Evolutionary conservation across 2,113 vertebrate species (phyloP).

Genomic region (Leuciscus idus): DNA sequence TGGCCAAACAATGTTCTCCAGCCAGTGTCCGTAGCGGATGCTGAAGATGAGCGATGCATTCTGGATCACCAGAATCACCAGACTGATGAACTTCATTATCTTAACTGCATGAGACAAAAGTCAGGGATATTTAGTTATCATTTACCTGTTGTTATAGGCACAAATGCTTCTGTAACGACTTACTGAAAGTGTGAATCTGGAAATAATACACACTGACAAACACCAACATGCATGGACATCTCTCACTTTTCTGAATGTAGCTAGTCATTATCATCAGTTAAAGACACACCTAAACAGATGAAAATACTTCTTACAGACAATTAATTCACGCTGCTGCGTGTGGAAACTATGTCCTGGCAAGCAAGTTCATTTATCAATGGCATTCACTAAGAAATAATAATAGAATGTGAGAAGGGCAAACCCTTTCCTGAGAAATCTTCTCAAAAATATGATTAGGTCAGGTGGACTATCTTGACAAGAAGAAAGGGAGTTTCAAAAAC

Average conservation of each 20-base stretch:
- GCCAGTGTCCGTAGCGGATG: slow-evolving; percentile 88
- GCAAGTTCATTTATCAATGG: background rate
- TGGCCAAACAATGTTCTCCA: slow-evolving; percentile 79
- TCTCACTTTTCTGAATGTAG: background rate
- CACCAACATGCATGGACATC: background rate
- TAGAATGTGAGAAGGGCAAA: background rate
- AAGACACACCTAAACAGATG: background rate
- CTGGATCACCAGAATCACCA: slow-evolving; percentile 88
- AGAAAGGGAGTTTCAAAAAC: too few species aligned
- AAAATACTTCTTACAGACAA: background rate
- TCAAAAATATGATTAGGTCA: background rate
- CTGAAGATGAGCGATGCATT: slow-evolving; percentile 92
- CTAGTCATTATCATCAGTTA: background rate
- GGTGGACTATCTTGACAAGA: too few species aligned
- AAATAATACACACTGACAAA: background rate
- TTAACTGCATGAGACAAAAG: slow-evolving; percentile 65
- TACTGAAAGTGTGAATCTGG: background rate
- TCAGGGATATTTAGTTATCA: background rate
- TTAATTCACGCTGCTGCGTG: background rate
- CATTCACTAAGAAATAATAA: background rate
- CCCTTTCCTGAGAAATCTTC: too few species aligned
- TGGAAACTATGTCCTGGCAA: background rate
- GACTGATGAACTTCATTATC: slow-evolving; percentile 85
- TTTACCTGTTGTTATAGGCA: background rate
- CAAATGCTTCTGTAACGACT: too few species aligned